Evolutionary conservation across 2,113 vertebrate species (phyloP), one percentile per base, ranked within the genome.

Genomic region (Mustelus asterias): DNA sequence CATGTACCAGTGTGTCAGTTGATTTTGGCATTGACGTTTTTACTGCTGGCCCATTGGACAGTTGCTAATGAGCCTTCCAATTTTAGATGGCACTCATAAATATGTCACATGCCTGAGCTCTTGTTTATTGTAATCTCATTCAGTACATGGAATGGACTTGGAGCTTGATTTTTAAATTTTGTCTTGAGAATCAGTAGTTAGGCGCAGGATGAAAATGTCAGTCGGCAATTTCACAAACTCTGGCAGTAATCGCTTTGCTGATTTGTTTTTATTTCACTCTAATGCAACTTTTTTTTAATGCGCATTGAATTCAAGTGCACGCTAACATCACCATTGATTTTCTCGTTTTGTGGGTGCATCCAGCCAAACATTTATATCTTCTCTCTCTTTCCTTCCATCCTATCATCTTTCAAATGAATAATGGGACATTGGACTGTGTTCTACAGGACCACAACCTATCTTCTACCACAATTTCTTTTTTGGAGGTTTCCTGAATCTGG

Each of bases 1-100:
- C 89, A 93, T 67, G 63, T 93, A 37, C 89, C 7, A 63, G 89
- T 20, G 63, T 65, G 29, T 67, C 16, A 65, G 60, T 93, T n/a
- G 89, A 93, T 37, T 65, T 93, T 93, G 60, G 60, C 60, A 93
- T 37, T 22, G 60, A 93, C 18, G 9, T 65, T 18, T 37, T 93
- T 63, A 93, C 89, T 93, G 89, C 63, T 93, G 60, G 18, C 58
- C 89, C 89, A 93, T 93, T 93, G 89, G 89, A 22, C 89, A 93
- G 89, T 58, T 93, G 89, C 89, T 93, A n/a, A 63, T 65, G 58
- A 93, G 60, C 60, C 60, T 65, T 20, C 60, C 63, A 93, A 37
- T 65, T 67, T 93, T 65, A 93, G 60, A 24, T 67, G 60, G 60
- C 16, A 93, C 89, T 93, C 89, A 65, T n/a, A 93, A 90, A 90